These are phyloP conservation scores for Pseudorasbora parva DNA, from an alignment of 2,113 vertebrate genomes.

Conservation along the genomic window DNA sequence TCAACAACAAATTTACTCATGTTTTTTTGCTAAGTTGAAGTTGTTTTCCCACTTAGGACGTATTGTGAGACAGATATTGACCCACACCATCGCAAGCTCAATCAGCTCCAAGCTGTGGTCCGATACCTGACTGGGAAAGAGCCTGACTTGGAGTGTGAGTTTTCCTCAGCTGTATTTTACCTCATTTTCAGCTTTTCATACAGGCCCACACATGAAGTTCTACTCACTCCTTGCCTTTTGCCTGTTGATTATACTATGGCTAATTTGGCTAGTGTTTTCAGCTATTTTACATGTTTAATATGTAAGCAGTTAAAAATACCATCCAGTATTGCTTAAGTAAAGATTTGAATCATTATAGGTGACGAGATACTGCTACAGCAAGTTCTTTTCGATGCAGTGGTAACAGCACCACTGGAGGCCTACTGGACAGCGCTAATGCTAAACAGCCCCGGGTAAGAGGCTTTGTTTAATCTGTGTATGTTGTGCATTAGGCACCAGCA, in stretches of 20 bases:
- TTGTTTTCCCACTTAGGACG: constrained; percentile 77
- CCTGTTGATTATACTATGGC: background rate
- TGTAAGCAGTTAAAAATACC: background rate
- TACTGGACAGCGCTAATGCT: constrained; percentile 92
- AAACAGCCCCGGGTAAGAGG: constrained; percentile 76
- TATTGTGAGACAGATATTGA: constrained; percentile 95
- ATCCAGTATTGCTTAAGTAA: background rate
- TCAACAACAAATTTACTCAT: background rate
- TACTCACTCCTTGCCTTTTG: background rate
- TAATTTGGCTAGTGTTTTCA: background rate
- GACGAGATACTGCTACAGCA: constrained; percentile 89
- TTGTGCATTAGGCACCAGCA: background rate
- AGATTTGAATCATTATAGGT: constrained; percentile 72
- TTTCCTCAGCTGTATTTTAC: background rate
- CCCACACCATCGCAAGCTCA: constrained; percentile 87
- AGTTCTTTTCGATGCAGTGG: constrained; percentile 89
- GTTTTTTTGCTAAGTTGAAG: background rate
- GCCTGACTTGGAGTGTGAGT: constrained; percentile 90
- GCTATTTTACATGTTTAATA: background rate
- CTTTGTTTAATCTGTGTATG: background rate
- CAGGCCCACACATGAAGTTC: background rate
- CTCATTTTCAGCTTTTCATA: background rate
- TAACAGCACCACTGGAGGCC: constrained; percentile 93
- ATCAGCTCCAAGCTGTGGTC: constrained; percentile 86
- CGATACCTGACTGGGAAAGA: constrained; percentile 88